Evolutionary conservation across 2,113 vertebrate species (phyloP).

Genomic region (western clawed frog (Xenopus tropicalis)): DNA sequence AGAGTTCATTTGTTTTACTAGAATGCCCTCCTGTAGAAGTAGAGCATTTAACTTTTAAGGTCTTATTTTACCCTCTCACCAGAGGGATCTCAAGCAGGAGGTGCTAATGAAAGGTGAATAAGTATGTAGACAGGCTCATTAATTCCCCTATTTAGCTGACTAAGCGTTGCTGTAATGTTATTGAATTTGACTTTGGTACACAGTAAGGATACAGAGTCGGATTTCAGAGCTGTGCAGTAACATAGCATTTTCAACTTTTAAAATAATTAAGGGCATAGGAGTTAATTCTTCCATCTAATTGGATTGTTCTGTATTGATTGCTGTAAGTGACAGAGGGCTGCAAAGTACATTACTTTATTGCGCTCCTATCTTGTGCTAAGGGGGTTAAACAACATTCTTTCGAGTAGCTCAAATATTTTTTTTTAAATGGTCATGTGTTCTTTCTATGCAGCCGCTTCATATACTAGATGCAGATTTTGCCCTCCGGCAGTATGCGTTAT

Average conservation of each 20-base stretch:
- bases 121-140: conserved; percentile 33
- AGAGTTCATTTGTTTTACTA: too few species aligned
- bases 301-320: not conserved
- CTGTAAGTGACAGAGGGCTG: not conserved
- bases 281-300: not conserved
- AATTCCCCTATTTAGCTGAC: conserved; percentile 35
- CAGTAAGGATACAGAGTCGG: conserved; percentile 13
- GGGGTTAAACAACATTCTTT: not conserved
- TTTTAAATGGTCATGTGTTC: not conserved
- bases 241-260: conserved; percentile 2
- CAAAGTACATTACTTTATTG: not conserved
- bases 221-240: not conserved
- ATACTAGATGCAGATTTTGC: too few species aligned
- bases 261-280: not conserved
- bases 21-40: not conserved
- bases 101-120: conserved; percentile 28
- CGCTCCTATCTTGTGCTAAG: not conserved
- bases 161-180: conserved; percentile 27
- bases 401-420: not conserved
- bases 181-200: conserved; percentile 37
- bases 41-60: not conserved
- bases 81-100: not conserved
- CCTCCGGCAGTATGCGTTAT: too few species aligned
- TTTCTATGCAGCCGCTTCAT: too few species aligned
- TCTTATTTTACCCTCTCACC: conserved; percentile 2